phyloP scores from a whole-genome alignment of 2,797 vertebrate genomes.

The Coregonus sp. region DNA sequence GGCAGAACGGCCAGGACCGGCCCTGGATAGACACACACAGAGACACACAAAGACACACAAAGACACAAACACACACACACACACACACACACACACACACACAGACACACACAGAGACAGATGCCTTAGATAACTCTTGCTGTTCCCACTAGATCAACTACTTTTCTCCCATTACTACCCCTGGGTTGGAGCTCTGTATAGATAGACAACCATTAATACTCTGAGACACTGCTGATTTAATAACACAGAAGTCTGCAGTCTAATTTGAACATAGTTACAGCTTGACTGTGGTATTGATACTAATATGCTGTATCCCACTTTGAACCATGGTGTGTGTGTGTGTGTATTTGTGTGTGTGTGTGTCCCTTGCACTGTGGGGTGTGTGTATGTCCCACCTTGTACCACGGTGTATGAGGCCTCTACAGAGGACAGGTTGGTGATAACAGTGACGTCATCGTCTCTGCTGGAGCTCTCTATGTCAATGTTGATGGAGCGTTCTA shows the following conservation, averaged over 20 bases:
- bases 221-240: neutral
- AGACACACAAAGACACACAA: too few species aligned
- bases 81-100: too few species aligned
- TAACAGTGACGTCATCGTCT: slow-evolving; percentile 97
- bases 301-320: too few species aligned
- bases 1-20: too few species aligned
- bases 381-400: slow-evolving; percentile 82
- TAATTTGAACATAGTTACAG: neutral
- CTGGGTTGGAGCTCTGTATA: slow-evolving; percentile 62
- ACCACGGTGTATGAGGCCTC: slow-evolving; percentile 98
- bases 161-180: slow-evolving; percentile 18
- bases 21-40: too few species aligned
- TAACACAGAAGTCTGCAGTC: neutral
- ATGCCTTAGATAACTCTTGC: slow-evolving; percentile 62
- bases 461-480: slow-evolving; percentile 98
- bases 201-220: slow-evolving; percentile 44
- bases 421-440: slow-evolving; percentile 97
- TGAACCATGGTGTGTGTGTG: neutral
- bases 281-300: neutral
- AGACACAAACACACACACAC: too few species aligned
- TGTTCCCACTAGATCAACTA: slow-evolving; percentile 56
- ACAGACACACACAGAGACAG: slow-evolving; percentile 5
- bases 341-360: neutral
- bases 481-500: slow-evolving; percentile 98
- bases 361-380: too few species aligned